These are phyloP conservation scores for Drosophila algonquin DNA, from an alignment of 2,888 invertebrate species.

Conservation along the genomic window DNA sequence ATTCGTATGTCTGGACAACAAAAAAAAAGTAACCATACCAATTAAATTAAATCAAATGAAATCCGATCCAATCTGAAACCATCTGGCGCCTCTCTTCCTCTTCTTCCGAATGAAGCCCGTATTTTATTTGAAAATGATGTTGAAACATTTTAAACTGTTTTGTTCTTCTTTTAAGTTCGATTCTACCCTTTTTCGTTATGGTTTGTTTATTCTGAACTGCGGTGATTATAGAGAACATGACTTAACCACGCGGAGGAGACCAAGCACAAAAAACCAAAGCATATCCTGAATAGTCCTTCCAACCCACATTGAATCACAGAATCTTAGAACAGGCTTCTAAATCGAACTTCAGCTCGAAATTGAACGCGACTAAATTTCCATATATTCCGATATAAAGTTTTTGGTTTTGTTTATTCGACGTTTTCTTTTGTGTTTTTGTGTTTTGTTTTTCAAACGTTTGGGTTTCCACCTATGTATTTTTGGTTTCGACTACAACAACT, in stretches of 20 bases:
- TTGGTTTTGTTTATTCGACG: slow-evolving; percentile 28
- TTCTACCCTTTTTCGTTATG: slow-evolving; percentile 28
- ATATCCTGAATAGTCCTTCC: slow-evolving; percentile 22
- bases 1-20: slow-evolving; percentile 38
- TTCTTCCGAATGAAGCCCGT: slow-evolving; percentile 32
- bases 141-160: slow-evolving; percentile 20
- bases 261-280: neutral
- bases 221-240: slow-evolving; percentile 74
- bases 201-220: slow-evolving; percentile 55
- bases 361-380: slow-evolving; percentile 39
- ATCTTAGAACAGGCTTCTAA: slow-evolving; percentile 29
- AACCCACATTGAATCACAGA: slow-evolving; percentile 43
- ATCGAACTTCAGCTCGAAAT: slow-evolving; percentile 7
- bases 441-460: slow-evolving; percentile 21
- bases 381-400: slow-evolving; percentile 14
- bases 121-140: slow-evolving; percentile 45
- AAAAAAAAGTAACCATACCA: slow-evolving; percentile 17
- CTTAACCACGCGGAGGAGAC: slow-evolving; percentile 35
- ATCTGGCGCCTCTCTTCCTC: slow-evolving; percentile 57
- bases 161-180: neutral
- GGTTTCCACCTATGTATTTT: slow-evolving; percentile 22
- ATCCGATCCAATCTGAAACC: slow-evolving; percentile 46
- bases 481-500: slow-evolving; percentile 64
- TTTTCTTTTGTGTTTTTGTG: slow-evolving; percentile 9
- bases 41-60: slow-evolving; percentile 49